Conservation (phyloP, 1,140 invertebrate genomes). For the Plodia interpunctella region DNA sequence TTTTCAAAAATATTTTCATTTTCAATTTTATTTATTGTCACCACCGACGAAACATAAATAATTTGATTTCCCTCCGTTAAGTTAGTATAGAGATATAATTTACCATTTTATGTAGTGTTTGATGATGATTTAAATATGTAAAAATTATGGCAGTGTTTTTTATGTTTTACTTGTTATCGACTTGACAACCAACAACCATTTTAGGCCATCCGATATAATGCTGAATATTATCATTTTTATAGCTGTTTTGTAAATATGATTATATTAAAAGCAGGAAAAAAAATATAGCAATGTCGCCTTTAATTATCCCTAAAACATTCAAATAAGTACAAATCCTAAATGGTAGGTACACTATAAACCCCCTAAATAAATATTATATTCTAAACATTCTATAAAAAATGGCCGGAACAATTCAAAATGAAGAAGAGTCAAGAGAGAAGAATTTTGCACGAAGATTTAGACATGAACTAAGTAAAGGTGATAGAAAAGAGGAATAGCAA, state of each 20-base stretch:
- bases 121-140: neutral
- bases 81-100: neutral
- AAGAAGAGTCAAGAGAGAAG: constrained; percentile 4
- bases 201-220: constrained; percentile 5
- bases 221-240: too few species aligned
- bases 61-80: neutral
- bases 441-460: neutral
- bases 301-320: neutral
- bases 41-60: constrained; percentile 9
- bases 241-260: neutral
- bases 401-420: constrained; percentile 67
- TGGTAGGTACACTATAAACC: constrained; percentile 21
- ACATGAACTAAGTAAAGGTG: neutral
- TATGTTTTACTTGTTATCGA: neutral
- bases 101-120: neutral
- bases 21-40: constrained; percentile 22
- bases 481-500: too few species aligned
- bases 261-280: too few species aligned
- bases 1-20: constrained; percentile 6
- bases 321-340: constrained; percentile 18
- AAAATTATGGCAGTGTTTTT: constrained; percentile 18
- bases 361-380: constrained; percentile 30
- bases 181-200: neutral
- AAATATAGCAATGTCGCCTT: too few species aligned
- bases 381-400: constrained; percentile 63